Base-by-base conservation (phyloP, 2,888 invertebrate genomes). In the Ypsolopha sequella region DNA sequence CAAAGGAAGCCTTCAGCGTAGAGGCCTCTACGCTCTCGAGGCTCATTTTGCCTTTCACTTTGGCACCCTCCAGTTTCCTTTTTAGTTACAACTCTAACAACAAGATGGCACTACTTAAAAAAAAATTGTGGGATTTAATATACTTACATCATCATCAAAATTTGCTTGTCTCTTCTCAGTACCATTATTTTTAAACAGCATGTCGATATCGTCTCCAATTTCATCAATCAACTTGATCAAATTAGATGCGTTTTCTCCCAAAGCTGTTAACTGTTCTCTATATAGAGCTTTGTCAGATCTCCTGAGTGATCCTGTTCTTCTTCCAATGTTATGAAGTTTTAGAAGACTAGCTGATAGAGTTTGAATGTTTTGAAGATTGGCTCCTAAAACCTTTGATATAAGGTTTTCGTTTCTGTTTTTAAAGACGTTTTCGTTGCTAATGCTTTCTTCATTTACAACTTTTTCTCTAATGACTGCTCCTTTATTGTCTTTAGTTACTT, bases 281-380 rank as follows among this genome's bases (percentile, higher is more conserved):
- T 91, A 92, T 45, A 82, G 76, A 9, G 66, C 66, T 61, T 90
- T 89, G 55, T 92, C 90, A 52, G 73, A 76, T 24, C 73, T 70
- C 4, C 79, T 86, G 33, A 92, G 71, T 1, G 73, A 68, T 0
- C 91, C 92, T 41, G 86, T 88, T 51, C 79, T 86, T 59, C 90
- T 89, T 7, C 91, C 91, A 54, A 85, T 63, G 60, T 90, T 90
- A 62, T 91, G 91, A 43, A 92, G 73, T 56, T 87, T 88, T 7
- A 91, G 78, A 35, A 91, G 75, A 54, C 85, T 88, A 1, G 81
- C 76, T 0, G 92, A 90, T 0, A 89, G 80, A 7, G 80, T 69
- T 58, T 89, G 90, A 9, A 92, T 85, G 48, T 80, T 88, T 57
- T 87, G 84, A 45, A 92, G 79, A 63, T 90, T 90, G 7, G 80